Base-by-base conservation (phyloP, 64 coral and sea anemone genomes). In the Catalaphyllia jardinei region DNA sequence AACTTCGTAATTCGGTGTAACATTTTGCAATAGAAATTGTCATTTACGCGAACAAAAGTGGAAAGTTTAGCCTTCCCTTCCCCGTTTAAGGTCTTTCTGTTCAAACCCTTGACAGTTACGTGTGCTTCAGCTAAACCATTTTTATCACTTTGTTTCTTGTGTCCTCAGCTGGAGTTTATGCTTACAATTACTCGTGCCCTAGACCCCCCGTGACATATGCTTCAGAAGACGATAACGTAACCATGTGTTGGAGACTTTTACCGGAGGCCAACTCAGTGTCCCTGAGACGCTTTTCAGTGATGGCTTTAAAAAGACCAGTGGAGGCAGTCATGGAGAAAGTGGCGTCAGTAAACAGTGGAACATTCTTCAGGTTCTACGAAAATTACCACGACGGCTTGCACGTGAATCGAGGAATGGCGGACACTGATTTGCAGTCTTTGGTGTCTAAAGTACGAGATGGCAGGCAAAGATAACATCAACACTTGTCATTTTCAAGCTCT, bases 201-300 rank as follows among this genome's bases (percentile, higher is more conserved):
- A 84, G 80, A 2, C 80, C 81, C 4, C 19, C 62, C 10, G 63
- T 85, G 0, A 39, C 67, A 4, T 85, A 85, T 18, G 81, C 81
- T 1, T 85, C 81, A 69, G 60, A 85, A 12, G 81, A 38, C 11
- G 61, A 51, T 42, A 51, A 69, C 31, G 35, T 85, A 10, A 85
- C 81, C 15, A 11, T 85, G 10, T 85, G 81, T 60, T 85, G 81
- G 81, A 67, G 31, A n/a, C 29, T 83, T 1, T 29, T 62, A 24
- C 31, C 63, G 16, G 22, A 8, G 14, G 22, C 18, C 3, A 65
- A 42, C 2, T 1, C 17, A 12, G 49, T 3, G 12, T 0, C 4
- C 22, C 14, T 85, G 24, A 16, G 0, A 2, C 81, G 38, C 11
- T 25, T 71, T 11, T n/a, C 35, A 49, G 63, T 52, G 22, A 17